A percentile compares a stretch with the other conserved stretches of the same genome.
Conservation (phyloP, 2,797 vertebrate species). For the Acestrorhynchus altus region DNA sequence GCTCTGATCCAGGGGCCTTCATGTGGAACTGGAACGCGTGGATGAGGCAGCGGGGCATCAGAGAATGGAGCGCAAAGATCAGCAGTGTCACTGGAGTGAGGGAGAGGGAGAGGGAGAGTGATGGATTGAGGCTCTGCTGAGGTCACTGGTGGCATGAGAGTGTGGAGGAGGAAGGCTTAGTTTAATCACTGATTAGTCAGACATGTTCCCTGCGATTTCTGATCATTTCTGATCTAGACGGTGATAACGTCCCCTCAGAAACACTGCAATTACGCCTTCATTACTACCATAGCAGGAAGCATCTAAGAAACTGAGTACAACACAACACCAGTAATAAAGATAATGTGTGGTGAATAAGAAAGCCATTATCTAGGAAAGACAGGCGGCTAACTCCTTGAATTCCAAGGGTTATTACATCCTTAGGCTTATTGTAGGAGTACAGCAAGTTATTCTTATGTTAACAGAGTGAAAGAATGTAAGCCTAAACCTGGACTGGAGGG, state of each 20-base stretch:
- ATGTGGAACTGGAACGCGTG: conserved; percentile 30
- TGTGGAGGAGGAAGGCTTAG: conserved; percentile 21
- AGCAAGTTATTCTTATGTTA: background rate
- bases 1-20: conserved; percentile 7
- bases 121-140: conserved; percentile 46
- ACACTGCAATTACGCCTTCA: background rate
- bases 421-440: background rate
- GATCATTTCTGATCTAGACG: conserved; percentile 25
- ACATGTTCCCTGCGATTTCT: conserved; percentile 16
- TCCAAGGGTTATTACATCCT: background rate
- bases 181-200: conserved; percentile 42
- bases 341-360: background rate
- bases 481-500: too few relatives aligned
- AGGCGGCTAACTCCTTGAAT: background rate
- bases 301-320: background rate
- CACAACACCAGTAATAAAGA: background rate
- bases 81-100: conserved; percentile 3
- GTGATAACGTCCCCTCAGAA: background rate
- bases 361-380: background rate
- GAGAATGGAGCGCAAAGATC: conserved; percentile 28
- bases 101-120: conserved; percentile 30
- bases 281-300: background rate
- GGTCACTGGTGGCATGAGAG: conserved; percentile 42
- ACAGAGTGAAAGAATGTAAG: too few relatives aligned
- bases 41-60: conserved; percentile 10